Evolutionary conservation across 2,888 invertebrate genomes (phyloP), one percentile per base, ranked within the genome.

Genomic region (Fragum fragum): DNA sequence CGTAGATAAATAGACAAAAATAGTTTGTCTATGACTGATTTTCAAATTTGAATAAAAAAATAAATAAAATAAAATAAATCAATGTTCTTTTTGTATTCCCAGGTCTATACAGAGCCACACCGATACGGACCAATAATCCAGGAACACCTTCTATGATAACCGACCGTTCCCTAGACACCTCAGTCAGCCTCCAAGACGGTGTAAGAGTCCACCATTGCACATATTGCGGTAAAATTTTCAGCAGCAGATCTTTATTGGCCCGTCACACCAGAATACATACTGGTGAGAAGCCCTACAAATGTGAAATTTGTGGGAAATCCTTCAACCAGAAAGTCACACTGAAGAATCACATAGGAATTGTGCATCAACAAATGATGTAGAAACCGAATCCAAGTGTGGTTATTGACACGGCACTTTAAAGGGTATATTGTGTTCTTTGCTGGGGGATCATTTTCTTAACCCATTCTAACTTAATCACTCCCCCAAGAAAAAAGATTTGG

Each of bases 251-350:
- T n/a, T 59, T 68, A 29, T 69, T 82, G 3, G 59, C 47, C 16
- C 53, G 82, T 0, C 82, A 82, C 53, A n/a, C 78, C 1, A 53
- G 78, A 9, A 66, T 82, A 3, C 82, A 82, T 55, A 82, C 79
- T 1, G 82, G 82, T 23, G 79, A 79, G 26, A 82, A 76, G 39
- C 82, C 82, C 0, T 82, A 63, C 39, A 18, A 3, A 0, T 82
- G 82, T 53, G 42, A 57, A 5, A 42, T 73, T 6, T 82, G 82
- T 57, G 1, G 28, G 26, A 75, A 70, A 28, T 14, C 73, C 0
- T 82, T 76, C 52, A 71, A 68, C 36, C 77, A 82, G 61, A 82
- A 79, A 70, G 63, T 52, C 9, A 29, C 73, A 5, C 9, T 73
- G 14, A 73, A 52, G 53, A 63, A 28, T n/a, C 73, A 73, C n/a